phyloP scores from a whole-genome alignment of 2,113 vertebrate genomes.

The Halichoerus grypus region DNA sequence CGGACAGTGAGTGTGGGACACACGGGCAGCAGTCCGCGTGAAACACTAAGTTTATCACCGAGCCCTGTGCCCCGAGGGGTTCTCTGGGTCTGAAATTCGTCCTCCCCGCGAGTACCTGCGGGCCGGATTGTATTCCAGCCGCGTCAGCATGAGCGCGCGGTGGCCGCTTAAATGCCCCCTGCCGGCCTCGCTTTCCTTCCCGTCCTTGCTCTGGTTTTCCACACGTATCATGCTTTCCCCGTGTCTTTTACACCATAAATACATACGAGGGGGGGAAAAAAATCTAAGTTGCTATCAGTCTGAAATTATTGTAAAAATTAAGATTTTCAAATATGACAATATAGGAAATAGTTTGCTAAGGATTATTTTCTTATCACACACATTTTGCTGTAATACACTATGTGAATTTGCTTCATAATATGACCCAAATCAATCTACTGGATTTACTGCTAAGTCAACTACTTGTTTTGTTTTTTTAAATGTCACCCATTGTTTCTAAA shows the following conservation, averaged over 20 bases:
- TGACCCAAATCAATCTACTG: neutral
- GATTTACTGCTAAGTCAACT: neutral
- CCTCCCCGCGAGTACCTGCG: fast-evolving
- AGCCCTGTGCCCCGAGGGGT: fast-evolving
- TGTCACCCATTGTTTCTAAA: neutral
- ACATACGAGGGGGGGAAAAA: neutral
- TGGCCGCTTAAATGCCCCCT: fast-evolving
- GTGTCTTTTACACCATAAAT: fast-evolving
- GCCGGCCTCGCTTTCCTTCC: fast-evolving
- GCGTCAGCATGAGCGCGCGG: fast-evolving
- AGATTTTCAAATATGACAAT: neutral
- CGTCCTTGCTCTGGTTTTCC: fast-evolving
- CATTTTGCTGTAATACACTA: fast-evolving
- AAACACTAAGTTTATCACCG: fast-evolving
- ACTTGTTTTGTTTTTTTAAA: neutral
- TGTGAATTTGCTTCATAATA: neutral
- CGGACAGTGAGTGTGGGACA: conserved; percentile 89
- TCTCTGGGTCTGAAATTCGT: fast-evolving
- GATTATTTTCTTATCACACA: neutral
- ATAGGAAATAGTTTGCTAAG: neutral
- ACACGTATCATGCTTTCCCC: neutral
- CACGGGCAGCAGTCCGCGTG: fast-evolving
- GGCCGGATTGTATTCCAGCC: neutral
- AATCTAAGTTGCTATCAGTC: too few species aligned
- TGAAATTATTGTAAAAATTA: neutral